Conservation (phyloP, 2,888 invertebrate genomes). For the Cabera pusaria region DNA sequence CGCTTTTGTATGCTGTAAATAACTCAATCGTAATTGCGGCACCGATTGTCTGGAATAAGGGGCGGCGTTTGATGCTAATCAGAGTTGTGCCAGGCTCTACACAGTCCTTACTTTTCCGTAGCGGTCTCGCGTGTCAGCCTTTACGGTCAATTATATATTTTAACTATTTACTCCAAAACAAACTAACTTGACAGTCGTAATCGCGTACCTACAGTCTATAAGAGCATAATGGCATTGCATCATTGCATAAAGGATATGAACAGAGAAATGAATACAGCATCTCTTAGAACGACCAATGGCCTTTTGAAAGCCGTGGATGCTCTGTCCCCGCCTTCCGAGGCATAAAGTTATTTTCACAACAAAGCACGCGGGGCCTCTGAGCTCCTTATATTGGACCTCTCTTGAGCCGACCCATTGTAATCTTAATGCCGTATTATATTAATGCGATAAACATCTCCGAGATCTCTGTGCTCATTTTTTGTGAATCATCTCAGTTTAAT, state of each 20-base stretch:
- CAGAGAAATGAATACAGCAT: conserved; percentile 60
- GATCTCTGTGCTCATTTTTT: conserved; percentile 67
- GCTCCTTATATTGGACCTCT: conserved; percentile 80
- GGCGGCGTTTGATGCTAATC: conserved; percentile 57
- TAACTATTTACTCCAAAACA: conserved; percentile 34
- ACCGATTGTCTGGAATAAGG: conserved; percentile 55
- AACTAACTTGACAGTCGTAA: conserved; percentile 29
- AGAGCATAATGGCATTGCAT: conserved; percentile 56
- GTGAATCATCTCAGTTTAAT: conserved; percentile 66
- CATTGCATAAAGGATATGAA: conserved; percentile 69
- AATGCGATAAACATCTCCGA: conserved; percentile 81
- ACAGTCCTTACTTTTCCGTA: conserved; percentile 43
- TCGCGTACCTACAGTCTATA: conserved; percentile 36
- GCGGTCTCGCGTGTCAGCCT: conserved; percentile 40
- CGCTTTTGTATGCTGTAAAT: conserved; percentile 57
- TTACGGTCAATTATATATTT: conserved; percentile 39
- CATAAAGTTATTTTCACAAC: conserved; percentile 82
- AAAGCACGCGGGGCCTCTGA: conserved; percentile 72
- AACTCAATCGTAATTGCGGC: conserved; percentile 64
- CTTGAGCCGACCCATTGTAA: conserved; percentile 79
- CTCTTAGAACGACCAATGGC: conserved; percentile 67
- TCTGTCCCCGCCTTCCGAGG: conserved; percentile 70
- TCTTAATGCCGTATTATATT: conserved; percentile 82
- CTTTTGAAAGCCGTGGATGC: conserved; percentile 72
- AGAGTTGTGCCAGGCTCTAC: conserved; percentile 45